These are phyloP conservation scores for Tholera decimalis DNA, from an alignment of 2,888 invertebrate species.

Conservation along the genomic window DNA sequence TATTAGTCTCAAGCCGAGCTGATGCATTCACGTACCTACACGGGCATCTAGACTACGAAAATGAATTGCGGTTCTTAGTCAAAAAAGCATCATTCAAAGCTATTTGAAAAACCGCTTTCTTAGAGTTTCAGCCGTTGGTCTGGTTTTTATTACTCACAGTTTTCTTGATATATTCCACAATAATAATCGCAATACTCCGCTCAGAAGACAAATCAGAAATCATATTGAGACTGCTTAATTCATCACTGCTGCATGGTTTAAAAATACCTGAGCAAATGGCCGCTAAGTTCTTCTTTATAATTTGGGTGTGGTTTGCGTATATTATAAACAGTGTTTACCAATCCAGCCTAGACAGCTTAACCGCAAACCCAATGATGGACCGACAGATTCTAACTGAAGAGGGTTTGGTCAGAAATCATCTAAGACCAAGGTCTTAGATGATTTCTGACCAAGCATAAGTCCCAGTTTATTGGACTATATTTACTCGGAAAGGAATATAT, in stretches of 20 bases:
- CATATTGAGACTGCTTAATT: constrained; percentile 32
- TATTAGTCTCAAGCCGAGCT: constrained; percentile 25
- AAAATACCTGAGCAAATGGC: constrained; percentile 16
- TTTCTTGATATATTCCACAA: constrained; percentile 20
- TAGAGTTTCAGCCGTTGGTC: constrained; percentile 57
- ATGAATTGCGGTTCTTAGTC: constrained; percentile 48
- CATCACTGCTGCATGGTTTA: constrained; percentile 34
- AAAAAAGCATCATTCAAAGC: constrained; percentile 39
- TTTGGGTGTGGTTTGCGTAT: constrained; percentile 76
- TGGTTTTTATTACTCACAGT: constrained; percentile 41
- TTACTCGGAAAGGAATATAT: constrained; percentile 54
- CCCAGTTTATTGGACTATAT: not conserved
- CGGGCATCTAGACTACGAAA: constrained; percentile 43
- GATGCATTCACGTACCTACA: constrained; percentile 36
- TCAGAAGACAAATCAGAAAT: constrained; percentile 38
- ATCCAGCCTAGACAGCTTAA: constrained; percentile 66
- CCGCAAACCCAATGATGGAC: constrained; percentile 57
- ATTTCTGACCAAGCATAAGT: constrained; percentile 45
- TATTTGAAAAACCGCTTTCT: constrained; percentile 64
- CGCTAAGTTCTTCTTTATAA: constrained; percentile 55
- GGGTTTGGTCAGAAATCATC: constrained; percentile 13
- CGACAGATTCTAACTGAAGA: constrained; percentile 56
- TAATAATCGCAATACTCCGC: constrained; percentile 37
- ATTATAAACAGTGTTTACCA: constrained; percentile 66
- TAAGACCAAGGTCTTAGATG: constrained; percentile 24